Evolutionary conservation across 2,888 invertebrate genomes (phyloP).

Genomic region (Megalurothrips usitatus): DNA sequence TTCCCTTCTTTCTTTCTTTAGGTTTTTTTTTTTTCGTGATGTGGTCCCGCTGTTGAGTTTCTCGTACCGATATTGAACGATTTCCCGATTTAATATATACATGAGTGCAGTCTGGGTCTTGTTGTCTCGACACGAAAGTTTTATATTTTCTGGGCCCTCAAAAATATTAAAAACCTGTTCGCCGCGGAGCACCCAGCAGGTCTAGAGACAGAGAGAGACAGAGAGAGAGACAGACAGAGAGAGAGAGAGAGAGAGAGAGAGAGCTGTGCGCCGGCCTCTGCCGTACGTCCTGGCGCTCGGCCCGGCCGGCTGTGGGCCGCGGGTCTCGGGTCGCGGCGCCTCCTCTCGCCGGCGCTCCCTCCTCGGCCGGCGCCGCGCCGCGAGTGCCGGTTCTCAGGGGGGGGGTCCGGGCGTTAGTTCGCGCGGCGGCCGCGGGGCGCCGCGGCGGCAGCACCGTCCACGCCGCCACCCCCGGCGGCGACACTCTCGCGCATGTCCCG

Average conservation of each 20-base stretch:
- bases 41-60: not conserved
- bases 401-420: not conserved
- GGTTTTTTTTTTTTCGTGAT: not conserved
- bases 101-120: too few species aligned
- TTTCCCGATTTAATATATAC: not conserved
- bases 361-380: not conserved
- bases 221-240: too few species aligned
- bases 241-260: too few species aligned
- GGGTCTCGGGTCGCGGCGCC: not conserved
- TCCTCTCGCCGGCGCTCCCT: not conserved
- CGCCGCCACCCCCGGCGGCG: not conserved
- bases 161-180: too few species aligned
- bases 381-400: not conserved
- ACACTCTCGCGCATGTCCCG: not conserved
- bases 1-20: not conserved
- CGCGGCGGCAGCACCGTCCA: conserved; percentile 7
- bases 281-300: too few species aligned
- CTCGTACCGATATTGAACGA: not conserved
- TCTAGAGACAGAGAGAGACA: too few species aligned
- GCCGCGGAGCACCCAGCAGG: too few species aligned
- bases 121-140: too few species aligned
- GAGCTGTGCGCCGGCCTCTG: too few species aligned
- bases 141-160: too few species aligned
- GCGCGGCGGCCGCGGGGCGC: not conserved
- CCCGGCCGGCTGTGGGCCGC: too few species aligned